Percentiles rank a stretch among this genome's conserved stretches.
phyloP scores from a whole-genome alignment of 2,113 vertebrate species.

The Pedionomus torquatus region DNA sequence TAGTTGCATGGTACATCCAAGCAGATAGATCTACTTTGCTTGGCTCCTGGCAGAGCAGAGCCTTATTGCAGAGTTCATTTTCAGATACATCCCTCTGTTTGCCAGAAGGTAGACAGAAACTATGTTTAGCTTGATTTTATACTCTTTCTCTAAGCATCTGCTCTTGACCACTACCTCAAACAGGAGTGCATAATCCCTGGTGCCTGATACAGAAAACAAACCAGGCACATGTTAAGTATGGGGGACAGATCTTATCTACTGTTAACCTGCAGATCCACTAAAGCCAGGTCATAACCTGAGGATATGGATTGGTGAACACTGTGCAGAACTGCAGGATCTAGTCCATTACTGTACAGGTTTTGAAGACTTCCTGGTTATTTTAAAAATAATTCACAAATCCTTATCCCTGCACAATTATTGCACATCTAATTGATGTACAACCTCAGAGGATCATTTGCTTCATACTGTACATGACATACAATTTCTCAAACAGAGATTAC shows the following conservation, averaged over 20 bases:
- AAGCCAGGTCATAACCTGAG: not conserved
- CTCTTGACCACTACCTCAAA: not conserved
- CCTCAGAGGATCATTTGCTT: conserved; percentile 16
- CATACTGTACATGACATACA: not conserved
- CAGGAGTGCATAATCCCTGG: not conserved
- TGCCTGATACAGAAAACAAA: not conserved
- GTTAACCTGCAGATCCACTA: not conserved
- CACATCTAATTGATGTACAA: conserved; percentile 10
- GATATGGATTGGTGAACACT: not conserved
- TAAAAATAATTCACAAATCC: not conserved
- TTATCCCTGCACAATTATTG: not conserved
- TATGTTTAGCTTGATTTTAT: not conserved
- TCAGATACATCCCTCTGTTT: not conserved
- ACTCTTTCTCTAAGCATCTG: not conserved
- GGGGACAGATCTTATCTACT: not conserved
- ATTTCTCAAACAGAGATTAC: conserved; percentile 31
- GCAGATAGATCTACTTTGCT: not conserved
- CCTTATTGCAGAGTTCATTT: not conserved
- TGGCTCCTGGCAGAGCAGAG: not conserved
- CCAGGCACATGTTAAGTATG: accelerated
- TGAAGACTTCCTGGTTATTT: not conserved
- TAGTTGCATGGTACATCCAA: not conserved
- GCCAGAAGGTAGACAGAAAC: not conserved
- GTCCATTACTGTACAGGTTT: not conserved
- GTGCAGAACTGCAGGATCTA: not conserved